Conservation (phyloP, 2,113 vertebrate genomes). For the Cheirogaleus medius region DNA sequence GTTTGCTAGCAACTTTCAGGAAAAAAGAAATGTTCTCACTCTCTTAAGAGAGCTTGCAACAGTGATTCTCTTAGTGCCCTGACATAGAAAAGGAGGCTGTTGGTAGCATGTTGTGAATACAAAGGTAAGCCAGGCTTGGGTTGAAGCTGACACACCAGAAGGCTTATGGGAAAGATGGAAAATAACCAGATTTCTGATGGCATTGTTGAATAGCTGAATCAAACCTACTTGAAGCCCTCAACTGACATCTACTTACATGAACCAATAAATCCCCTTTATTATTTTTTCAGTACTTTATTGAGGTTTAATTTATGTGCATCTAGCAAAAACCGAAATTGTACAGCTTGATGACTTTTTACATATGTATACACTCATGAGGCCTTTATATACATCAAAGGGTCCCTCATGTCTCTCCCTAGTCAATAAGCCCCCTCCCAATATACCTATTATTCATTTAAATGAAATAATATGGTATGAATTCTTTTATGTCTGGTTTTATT, state of each 20-base stretch:
- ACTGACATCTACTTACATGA: background rate
- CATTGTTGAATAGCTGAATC: background rate
- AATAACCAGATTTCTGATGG: background rate
- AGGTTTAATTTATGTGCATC: slow-evolving; percentile 4
- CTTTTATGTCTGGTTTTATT: slow-evolving; percentile 7
- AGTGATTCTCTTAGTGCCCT: background rate
- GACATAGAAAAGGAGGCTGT: slow-evolving; percentile 19
- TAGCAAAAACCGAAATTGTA: background rate
- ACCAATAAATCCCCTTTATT: slow-evolving; percentile 1
- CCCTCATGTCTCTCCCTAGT: background rate
- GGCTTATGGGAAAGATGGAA: background rate
- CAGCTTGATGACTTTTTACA: slow-evolving; percentile 14
- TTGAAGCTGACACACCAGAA: slow-evolving; percentile 19
- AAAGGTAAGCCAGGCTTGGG: background rate
- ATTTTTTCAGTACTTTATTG: slow-evolving; percentile 13
- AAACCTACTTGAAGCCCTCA: background rate
- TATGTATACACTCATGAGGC: background rate
- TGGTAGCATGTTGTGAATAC: background rate
- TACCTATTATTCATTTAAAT: background rate
- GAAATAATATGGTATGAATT: background rate
- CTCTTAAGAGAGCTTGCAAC: background rate
- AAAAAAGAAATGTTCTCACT: background rate
- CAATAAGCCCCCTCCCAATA: background rate
- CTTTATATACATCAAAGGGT: background rate
- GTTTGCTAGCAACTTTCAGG: background rate